These are phyloP conservation scores for Zaprionus obscuricornis DNA, from an alignment of 2,888 invertebrate genomes.

Conservation along the genomic window DNA sequence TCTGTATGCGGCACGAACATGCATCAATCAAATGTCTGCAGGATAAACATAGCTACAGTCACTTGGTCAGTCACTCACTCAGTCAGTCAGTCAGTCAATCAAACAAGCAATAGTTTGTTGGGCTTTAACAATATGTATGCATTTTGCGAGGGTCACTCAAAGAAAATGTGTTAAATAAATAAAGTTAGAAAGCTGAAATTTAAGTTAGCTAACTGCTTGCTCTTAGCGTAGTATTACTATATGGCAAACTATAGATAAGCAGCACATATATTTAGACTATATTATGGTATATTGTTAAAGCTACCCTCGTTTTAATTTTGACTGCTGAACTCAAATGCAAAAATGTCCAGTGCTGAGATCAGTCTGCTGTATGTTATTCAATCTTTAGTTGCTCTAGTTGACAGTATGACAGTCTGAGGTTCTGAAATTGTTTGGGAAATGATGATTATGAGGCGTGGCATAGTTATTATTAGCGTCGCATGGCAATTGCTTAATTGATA, in stretches of 20 bases:
- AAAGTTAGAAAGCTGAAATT: neutral
- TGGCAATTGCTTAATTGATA: constrained; percentile 69
- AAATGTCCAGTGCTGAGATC: constrained; percentile 18
- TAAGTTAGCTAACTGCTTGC: too few relatives aligned
- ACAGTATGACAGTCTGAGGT: constrained; percentile 34
- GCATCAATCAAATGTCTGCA: constrained; percentile 72
- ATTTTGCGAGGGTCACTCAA: constrained; percentile 36
- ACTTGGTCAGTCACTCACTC: constrained; percentile 28
- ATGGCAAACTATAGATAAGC: too few relatives aligned
- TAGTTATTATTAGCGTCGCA: constrained; percentile 63
- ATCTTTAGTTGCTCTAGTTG: constrained; percentile 25
- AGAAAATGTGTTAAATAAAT: neutral
- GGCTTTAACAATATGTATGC: constrained; percentile 33
- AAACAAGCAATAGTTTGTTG: constrained; percentile 11
- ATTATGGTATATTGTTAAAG: constrained; percentile 16
- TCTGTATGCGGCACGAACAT: constrained; percentile 61
- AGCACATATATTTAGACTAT: too few relatives aligned
- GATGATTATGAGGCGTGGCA: constrained; percentile 47
- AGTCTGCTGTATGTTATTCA: constrained; percentile 13
- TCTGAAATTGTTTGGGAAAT: constrained; percentile 28
- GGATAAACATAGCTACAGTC: constrained; percentile 56
- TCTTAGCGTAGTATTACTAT: too few relatives aligned
- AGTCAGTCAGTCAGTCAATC: constrained; percentile 22
- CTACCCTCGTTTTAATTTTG: constrained; percentile 35
- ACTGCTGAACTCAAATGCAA: constrained; percentile 41